Base-by-base conservation (phyloP, 2,888 invertebrate genomes). In the Tachystola acroxantha region DNA sequence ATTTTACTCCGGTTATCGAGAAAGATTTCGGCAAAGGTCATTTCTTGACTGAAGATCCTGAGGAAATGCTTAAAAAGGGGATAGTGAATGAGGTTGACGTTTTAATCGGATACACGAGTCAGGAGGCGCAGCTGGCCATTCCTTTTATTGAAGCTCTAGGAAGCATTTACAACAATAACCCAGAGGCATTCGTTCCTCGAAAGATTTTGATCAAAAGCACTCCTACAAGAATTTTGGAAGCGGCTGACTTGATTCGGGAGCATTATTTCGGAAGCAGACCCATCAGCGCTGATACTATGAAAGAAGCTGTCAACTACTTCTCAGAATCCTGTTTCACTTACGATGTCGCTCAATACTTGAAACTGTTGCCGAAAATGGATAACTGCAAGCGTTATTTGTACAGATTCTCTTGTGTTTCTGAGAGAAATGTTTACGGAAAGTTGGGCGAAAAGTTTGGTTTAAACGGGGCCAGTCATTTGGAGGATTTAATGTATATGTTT, bases 91-190 rank as follows among this genome's bases (percentile, higher is more conserved):
- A 69, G 20, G 84, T 91, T 1, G 93, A 94, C 0, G 84, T 93
- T 63, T 88, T 95, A 57, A 82, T 91, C 12, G 94, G 94, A 1
- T 63, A 91, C 7, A 94, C 91, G 7, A 88, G 88, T 1, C 88
- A 91, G 36, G 94, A 94, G 75, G 90, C 91, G 0, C 14, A 66
- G 9, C 1, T 67, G 1, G 50, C 34, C 0, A 14, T 64, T 10
- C 24, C 39, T 2, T 0, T 3, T 1, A 37, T 54, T 6, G 53
- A 55, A 33, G 10, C 36, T 0, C 13, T 12, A 1, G 7, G 52
- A 0, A 34, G 56, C 0, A n/a, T 47, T 1, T 68, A 61, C 32
- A 49, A 52, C 7, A 53, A 42, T 36, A 64, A 60, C 25, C 43
- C 54, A 7, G 77, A 77, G 39, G 10, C 63, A 7, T 39, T 71